Evolutionary conservation across 2,888 invertebrate species (phyloP).

Genomic region (Drosophila parthenogenetica): DNA sequence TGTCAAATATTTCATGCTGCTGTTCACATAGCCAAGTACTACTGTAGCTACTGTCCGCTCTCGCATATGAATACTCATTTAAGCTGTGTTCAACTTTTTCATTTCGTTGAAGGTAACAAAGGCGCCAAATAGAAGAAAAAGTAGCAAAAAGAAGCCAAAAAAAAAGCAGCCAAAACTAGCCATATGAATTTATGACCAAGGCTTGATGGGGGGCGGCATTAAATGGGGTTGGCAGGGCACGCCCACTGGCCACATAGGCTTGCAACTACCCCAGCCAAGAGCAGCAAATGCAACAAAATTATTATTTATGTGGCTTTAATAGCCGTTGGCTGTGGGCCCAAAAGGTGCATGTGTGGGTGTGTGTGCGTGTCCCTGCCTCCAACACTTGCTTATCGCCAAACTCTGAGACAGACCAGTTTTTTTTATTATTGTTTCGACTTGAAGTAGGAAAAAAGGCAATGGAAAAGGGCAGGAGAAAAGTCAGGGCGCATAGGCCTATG

Average conservation of each 20-base stretch:
- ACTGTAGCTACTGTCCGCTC: conserved; percentile 38
- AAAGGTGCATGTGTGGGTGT: conserved; percentile 40
- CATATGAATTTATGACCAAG: conserved; percentile 75
- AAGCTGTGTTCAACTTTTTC: conserved; percentile 65
- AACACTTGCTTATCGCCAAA: conserved; percentile 54
- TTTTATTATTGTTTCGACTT: conserved; percentile 31
- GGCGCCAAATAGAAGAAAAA: conserved; percentile 17
- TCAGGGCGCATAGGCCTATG: conserved; percentile 14
- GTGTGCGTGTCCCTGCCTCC: conserved; percentile 21
- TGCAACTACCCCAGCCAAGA: neutral
- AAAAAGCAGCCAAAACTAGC: conserved; percentile 59
- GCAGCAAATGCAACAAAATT: conserved; percentile 73
- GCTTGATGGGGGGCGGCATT: conserved; percentile 47
- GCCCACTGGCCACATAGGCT: conserved; percentile 10
- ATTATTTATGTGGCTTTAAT: conserved; percentile 82
- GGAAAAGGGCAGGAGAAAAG: conserved; percentile 10
- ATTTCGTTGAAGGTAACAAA: conserved; percentile 60
- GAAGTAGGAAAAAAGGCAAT: neutral
- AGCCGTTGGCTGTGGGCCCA: conserved; percentile 61
- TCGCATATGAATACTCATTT: conserved; percentile 24
- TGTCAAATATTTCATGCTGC: neutral
- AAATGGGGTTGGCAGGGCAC: conserved; percentile 6
- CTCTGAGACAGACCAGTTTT: conserved; percentile 52
- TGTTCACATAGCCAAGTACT: neutral
- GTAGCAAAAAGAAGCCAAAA: conserved; percentile 27